A percentile compares a stretch with the other conserved stretches of the same genome.
Evolutionary conservation across 1,140 invertebrate species (phyloP).

Genomic region (Danaus plexippus): DNA sequence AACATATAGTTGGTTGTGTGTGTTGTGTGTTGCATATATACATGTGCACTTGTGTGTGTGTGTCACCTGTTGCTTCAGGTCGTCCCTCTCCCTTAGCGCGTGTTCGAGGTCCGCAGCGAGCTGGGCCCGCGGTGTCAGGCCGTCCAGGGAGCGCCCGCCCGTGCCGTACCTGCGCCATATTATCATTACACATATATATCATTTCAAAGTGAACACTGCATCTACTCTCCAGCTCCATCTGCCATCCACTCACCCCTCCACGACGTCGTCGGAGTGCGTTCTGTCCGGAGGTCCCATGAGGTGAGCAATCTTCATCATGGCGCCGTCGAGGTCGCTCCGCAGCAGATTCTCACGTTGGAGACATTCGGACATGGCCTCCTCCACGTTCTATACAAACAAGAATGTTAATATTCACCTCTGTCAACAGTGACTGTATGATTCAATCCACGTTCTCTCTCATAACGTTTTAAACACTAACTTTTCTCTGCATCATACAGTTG

Average conservation of each 20-base stretch:
- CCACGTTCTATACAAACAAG: conserved; percentile 55
- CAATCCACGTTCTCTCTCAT: no score
- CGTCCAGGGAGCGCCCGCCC: conserved; percentile 28
- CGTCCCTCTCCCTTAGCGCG: conserved; percentile 76
- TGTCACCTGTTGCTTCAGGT: conserved; percentile 80
- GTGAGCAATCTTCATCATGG: conserved; percentile 74
- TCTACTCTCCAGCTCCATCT: no score
- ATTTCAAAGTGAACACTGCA: no score
- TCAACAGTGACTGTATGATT: no score
- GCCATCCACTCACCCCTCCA: conserved; percentile 71
- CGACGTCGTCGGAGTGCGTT: conserved; percentile 71
- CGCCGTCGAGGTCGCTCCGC: conserved; percentile 67
- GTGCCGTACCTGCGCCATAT: conserved; percentile 39
- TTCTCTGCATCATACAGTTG: conserved; percentile 46
- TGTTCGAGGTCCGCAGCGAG: conserved; percentile 70
- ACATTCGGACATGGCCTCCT: conserved; percentile 72
- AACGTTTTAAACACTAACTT: conserved; percentile 28
- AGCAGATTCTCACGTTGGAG: conserved; percentile 71
- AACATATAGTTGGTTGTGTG: conserved; percentile 4
- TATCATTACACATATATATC: no score
- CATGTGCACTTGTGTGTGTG: neutral
- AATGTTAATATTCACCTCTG: no score
- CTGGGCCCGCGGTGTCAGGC: conserved; percentile 26
- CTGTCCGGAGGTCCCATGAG: conserved; percentile 55
- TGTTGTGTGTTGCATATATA: neutral